A percentile compares a stretch with the other conserved stretches of the same genome.
Evolutionary conservation across 2,113 vertebrate species (phyloP).

Genomic region (Ahaetulla prasina): DNA sequence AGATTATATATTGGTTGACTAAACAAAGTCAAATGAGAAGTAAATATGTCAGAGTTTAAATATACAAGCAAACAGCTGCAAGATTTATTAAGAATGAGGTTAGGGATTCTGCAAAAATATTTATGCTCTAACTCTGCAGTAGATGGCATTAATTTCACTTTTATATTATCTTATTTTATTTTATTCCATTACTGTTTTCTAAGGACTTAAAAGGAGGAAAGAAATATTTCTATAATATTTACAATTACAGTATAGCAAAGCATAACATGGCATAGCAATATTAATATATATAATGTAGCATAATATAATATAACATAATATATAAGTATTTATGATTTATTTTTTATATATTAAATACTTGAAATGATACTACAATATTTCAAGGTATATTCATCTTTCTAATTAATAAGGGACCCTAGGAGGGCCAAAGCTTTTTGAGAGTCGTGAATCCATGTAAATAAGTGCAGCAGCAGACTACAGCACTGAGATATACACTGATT

Average conservation of each 20-base stretch:
- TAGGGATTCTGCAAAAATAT: not conserved
- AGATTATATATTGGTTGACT: not conserved
- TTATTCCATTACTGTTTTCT: not conserved
- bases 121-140: not conserved
- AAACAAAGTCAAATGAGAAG: not conserved
- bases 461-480: not conserved
- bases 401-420: not conserved
- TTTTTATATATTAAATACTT: not conserved
- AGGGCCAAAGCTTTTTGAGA: not conserved
- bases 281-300: not conserved
- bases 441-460: not conserved
- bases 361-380: not conserved
- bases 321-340: not conserved
- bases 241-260: not conserved
- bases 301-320: too few relatives aligned
- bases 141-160: not conserved
- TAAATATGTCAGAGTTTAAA: not conserved
- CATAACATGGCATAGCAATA: not conserved
- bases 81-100: not conserved
- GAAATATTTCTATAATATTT: not conserved
- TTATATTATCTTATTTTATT: not conserved
- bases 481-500: not conserved
- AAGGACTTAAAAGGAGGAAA: not conserved
- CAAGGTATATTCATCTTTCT: not conserved
- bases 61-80: not conserved